Conservation (phyloP, 2,888 invertebrate species). For the Cerastis leucographa region DNA sequence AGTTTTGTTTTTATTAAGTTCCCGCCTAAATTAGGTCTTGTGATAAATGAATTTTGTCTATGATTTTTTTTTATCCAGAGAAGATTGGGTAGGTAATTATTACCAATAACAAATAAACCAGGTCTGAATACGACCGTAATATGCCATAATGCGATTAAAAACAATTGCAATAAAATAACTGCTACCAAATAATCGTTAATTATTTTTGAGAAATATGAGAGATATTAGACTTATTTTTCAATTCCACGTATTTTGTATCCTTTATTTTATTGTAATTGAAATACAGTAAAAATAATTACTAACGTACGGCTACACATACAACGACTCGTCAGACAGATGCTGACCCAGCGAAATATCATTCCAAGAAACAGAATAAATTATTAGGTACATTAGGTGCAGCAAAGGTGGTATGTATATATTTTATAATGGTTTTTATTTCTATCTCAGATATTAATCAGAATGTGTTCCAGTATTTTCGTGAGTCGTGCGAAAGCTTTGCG, state of each 20-base stretch:
- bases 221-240: slow-evolving; percentile 50
- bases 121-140: slow-evolving; percentile 30
- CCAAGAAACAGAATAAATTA: slow-evolving; percentile 20
- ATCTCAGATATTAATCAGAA: slow-evolving; percentile 84
- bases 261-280: slow-evolving; percentile 49
- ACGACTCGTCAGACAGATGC: slow-evolving; percentile 33
- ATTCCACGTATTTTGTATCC: slow-evolving; percentile 31
- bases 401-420: slow-evolving; percentile 37
- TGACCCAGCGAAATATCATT: slow-evolving; percentile 31
- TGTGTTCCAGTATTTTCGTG: slow-evolving; percentile 81
- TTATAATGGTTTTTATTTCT: slow-evolving; percentile 71
- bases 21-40: slow-evolving; percentile 73
- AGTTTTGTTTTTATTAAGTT: slow-evolving; percentile 69
- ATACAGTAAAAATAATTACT: neutral
- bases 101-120: slow-evolving; percentile 12
- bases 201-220: slow-evolving; percentile 51
- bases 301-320: slow-evolving; percentile 26
- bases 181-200: slow-evolving; percentile 23
- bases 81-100: slow-evolving; percentile 25
- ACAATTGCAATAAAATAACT: slow-evolving; percentile 45
- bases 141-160: slow-evolving; percentile 29
- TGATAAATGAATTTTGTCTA: slow-evolving; percentile 58
- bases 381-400: slow-evolving; percentile 30
- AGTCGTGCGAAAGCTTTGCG: slow-evolving; percentile 80
- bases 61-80: slow-evolving; percentile 53